These are phyloP conservation scores for Drosophila kohkoa DNA, from an alignment of 1,140 invertebrate genomes.

Conservation along the genomic window DNA sequence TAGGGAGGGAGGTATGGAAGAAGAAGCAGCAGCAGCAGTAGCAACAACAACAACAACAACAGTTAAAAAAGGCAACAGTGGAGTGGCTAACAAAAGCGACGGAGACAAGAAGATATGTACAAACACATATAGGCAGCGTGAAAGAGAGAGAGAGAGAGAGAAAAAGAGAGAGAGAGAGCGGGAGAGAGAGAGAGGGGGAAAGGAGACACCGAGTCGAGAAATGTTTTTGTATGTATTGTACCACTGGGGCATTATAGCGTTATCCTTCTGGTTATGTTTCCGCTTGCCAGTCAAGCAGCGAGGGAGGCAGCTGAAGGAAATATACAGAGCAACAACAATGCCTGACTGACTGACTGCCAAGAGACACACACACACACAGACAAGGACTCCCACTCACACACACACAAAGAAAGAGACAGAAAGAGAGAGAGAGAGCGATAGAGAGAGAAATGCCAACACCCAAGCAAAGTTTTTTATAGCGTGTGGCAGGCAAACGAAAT, in stretches of 20 bases:
- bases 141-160: neutral
- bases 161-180: neutral
- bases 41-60: constrained; percentile 23
- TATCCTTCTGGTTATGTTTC: constrained; percentile 83
- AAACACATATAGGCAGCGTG: neutral
- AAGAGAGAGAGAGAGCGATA: neutral
- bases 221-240: constrained; percentile 73
- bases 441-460: constrained; percentile 56
- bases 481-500: constrained; percentile 37
- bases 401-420: constrained; percentile 7
- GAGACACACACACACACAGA: constrained; percentile 58
- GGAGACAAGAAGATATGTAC: constrained; percentile 11
- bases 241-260: constrained; percentile 83
- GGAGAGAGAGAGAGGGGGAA: neutral
- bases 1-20: too few relatives aligned
- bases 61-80: constrained; percentile 48
- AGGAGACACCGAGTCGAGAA: constrained; percentile 49
- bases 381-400: constrained; percentile 34
- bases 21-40: neutral
- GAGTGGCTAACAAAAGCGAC: constrained; percentile 46
- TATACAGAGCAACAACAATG: constrained; percentile 63
- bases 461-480: constrained; percentile 75
- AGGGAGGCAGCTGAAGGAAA: constrained; percentile 42
- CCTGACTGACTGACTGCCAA: constrained; percentile 80
- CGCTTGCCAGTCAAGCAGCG: constrained; percentile 66